Evolutionary conservation across 2,113 vertebrate genomes (phyloP).

Genomic region (Centropus unirufus): DNA sequence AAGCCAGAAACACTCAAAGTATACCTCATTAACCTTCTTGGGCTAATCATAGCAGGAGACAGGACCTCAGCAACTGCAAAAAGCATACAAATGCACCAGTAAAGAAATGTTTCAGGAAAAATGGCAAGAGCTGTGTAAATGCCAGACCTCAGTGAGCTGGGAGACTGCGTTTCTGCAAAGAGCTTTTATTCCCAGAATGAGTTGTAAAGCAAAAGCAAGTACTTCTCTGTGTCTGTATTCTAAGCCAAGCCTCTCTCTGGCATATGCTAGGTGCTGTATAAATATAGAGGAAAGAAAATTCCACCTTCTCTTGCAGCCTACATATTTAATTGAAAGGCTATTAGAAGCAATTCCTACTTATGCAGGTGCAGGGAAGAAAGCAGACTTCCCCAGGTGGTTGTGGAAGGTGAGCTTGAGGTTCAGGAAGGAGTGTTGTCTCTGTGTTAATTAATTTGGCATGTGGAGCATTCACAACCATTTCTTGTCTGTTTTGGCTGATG

Average conservation of each 20-base stretch:
- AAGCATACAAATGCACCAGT: constrained; percentile 47
- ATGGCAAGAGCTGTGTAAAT: constrained; percentile 60
- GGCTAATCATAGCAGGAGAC: constrained; percentile 65
- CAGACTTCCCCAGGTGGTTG: constrained; percentile 49
- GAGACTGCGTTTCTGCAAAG: constrained; percentile 18
- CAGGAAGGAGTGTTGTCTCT: constrained; percentile 38
- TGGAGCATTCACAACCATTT: constrained; percentile 66
- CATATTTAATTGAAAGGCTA: constrained; percentile 48
- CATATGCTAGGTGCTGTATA: constrained; percentile 3
- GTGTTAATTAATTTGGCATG: constrained; percentile 73
- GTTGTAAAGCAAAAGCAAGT: constrained; percentile 12
- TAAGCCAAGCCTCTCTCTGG: neutral
- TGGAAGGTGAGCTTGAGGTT: constrained; percentile 65
- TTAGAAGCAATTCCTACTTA: constrained; percentile 57
- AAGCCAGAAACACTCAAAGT: constrained; percentile 43
- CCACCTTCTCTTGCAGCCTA: constrained; percentile 21
- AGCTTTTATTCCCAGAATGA: constrained; percentile 51
- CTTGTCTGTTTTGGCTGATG: constrained; percentile 65
- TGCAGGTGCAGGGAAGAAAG: constrained; percentile 56
- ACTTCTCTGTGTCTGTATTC: neutral
- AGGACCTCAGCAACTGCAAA: constrained; percentile 51
- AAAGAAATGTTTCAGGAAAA: constrained; percentile 59
- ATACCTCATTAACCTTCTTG: constrained; percentile 71
- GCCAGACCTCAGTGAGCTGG: constrained; percentile 23
- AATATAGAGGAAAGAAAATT: constrained; percentile 23